These are phyloP conservation scores for Cladopsammia gracilis DNA, from an alignment of 64 coral and sea anemone genomes.

Conservation along the genomic window DNA sequence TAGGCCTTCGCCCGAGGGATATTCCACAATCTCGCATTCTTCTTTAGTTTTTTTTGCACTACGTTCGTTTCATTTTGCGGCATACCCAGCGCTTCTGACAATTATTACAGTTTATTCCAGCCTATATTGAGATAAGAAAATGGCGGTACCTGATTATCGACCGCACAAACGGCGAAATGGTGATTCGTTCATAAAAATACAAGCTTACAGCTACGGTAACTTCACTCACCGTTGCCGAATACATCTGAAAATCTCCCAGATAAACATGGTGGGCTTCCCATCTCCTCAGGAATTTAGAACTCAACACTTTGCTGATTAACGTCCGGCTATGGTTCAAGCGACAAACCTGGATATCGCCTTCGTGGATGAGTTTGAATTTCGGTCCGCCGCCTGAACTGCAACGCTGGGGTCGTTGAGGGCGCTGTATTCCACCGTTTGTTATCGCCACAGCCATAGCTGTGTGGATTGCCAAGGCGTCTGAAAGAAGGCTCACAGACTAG, in stretches of 20 bases:
- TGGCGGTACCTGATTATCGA: conserved; percentile 16
- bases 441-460: conserved; percentile 86
- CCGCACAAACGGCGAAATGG: not conserved
- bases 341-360: conserved; percentile 99
- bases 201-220: not conserved
- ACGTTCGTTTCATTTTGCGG: not conserved
- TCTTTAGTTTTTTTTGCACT: not conserved
- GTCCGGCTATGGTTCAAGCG: conserved; percentile 98
- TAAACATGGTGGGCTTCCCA: conserved; percentile 97
- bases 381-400: conserved; percentile 90
- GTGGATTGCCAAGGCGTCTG: conserved; percentile 55
- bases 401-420: conserved; percentile 75
- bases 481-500: conserved; percentile 36
- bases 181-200: not conserved
- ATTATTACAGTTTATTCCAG: not conserved
- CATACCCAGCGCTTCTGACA: not conserved
- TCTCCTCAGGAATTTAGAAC: conserved; percentile 97
- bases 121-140: conserved; percentile 44
- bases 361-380: conserved; percentile 98
- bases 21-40: not conserved
- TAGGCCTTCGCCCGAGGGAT: not conserved
- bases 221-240: conserved; percentile 92
- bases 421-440: conserved; percentile 66
- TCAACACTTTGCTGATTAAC: conserved; percentile 98
- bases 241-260: conserved; percentile 98